phyloP scores from a whole-genome alignment of 2,113 vertebrate species.

The Vanacampus margaritifer region DNA sequence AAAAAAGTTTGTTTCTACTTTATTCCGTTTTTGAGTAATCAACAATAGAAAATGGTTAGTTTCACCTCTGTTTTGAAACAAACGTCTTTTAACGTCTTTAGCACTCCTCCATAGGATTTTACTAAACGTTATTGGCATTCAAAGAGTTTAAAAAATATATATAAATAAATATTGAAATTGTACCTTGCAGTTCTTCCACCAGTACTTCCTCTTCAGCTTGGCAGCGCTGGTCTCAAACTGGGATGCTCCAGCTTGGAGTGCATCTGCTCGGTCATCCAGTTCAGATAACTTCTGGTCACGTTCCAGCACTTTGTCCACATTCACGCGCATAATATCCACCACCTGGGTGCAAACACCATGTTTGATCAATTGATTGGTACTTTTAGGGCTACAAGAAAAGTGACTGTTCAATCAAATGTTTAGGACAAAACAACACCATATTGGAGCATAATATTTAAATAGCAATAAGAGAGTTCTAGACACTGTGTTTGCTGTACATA shows the following conservation, averaged over 20 bases:
- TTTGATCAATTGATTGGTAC: background rate
- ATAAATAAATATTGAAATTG: too few relatives aligned
- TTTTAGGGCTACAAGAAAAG: background rate
- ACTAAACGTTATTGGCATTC: too few relatives aligned
- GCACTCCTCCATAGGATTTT: too few relatives aligned
- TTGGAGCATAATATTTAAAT: too few relatives aligned
- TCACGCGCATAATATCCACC: slow-evolving; percentile 96
- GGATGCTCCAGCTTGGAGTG: slow-evolving; percentile 91
- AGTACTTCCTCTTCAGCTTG: slow-evolving; percentile 88
- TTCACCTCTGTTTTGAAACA: too few relatives aligned
- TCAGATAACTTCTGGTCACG: slow-evolving; percentile 87
- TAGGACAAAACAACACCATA: background rate
- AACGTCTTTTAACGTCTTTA: too few relatives aligned
- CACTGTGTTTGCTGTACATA: background rate
- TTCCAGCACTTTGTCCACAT: slow-evolving; percentile 94
- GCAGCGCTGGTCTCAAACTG: slow-evolving; percentile 94
- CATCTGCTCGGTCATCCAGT: slow-evolving; percentile 90
- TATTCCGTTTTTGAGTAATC: too few relatives aligned
- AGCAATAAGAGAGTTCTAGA: background rate
- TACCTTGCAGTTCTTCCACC: slow-evolving; percentile 90
- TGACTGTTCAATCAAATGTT: background rate
- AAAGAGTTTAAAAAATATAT: too few relatives aligned
- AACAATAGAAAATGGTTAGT: too few relatives aligned
- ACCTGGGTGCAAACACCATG: slow-evolving; percentile 71
- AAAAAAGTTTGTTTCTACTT: too few relatives aligned